Percentiles rank a stretch among this genome's conserved stretches.
Evolutionary conservation across 2,113 vertebrate genomes (phyloP).

Genomic region (Heterochromis multidens): DNA sequence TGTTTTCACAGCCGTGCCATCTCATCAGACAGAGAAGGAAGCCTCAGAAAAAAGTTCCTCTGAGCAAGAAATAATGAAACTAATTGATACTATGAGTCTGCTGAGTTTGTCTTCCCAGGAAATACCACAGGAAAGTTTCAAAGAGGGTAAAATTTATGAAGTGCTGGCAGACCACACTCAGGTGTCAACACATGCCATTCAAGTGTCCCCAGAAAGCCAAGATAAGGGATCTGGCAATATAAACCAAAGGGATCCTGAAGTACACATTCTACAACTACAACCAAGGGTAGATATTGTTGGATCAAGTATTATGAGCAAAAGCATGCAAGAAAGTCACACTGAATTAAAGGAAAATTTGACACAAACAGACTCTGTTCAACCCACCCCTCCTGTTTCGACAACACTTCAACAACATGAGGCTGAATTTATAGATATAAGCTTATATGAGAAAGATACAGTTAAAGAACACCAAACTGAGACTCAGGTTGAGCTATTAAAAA

Average conservation of each 20-base stretch:
- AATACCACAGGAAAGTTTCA: background rate
- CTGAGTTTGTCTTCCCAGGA: too few relatives aligned
- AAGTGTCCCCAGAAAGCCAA: too few relatives aligned
- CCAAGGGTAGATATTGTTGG: too few relatives aligned
- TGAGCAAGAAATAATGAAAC: background rate
- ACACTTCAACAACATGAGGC: too few relatives aligned
- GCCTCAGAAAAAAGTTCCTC: background rate
- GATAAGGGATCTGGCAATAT: background rate
- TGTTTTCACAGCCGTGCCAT: background rate
- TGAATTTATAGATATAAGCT: too few relatives aligned
- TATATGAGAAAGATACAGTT: too few relatives aligned
- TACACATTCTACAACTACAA: background rate
- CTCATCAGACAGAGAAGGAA: background rate
- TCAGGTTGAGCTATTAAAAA: background rate
- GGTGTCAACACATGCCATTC: background rate
- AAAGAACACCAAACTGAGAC: too few relatives aligned
- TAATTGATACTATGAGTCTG: background rate
- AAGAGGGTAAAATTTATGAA: background rate
- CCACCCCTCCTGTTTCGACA: too few relatives aligned
- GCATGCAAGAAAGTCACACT: too few relatives aligned
- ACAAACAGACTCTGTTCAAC: too few relatives aligned
- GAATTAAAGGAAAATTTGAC: too few relatives aligned
- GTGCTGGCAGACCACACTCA: background rate
- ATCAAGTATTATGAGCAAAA: too few relatives aligned
- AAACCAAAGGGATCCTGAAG: background rate